Conservation (phyloP, 2,113 vertebrate species). For the Okapia johnstoni region DNA sequence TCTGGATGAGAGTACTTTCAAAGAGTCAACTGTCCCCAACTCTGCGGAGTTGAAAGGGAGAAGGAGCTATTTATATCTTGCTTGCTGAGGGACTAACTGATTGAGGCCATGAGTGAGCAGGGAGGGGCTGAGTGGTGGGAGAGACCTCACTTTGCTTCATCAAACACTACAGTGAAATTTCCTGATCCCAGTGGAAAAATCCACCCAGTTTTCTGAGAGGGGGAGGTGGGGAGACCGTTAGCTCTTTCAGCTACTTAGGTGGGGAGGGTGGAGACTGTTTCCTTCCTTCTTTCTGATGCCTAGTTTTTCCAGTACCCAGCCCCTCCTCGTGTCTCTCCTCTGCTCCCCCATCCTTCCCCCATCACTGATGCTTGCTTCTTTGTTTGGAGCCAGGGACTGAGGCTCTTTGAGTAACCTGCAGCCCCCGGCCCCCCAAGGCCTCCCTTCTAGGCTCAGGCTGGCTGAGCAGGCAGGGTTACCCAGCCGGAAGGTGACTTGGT, state of each 20-base stretch:
- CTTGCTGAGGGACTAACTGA: neutral
- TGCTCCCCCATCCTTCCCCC: neutral
- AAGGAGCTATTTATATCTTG: neutral
- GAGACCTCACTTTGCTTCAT: neutral
- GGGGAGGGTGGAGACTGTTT: rapidly evolving
- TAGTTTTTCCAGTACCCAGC: neutral
- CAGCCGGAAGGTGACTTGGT: neutral
- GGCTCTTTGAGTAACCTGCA: neutral
- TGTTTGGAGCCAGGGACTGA: neutral
- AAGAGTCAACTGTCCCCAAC: neutral
- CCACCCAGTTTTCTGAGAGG: neutral
- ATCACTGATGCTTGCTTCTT: rapidly evolving
- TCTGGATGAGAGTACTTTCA: neutral
- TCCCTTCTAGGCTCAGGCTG: neutral
- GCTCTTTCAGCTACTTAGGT: neutral
- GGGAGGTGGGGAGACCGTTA: neutral
- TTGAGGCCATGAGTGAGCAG: neutral
- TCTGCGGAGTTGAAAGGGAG: neutral
- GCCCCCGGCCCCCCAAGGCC: neutral
- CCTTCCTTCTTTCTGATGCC: neutral
- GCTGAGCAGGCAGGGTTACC: neutral
- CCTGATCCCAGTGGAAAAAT: neutral
- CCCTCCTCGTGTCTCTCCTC: neutral
- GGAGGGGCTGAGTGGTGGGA: neutral
- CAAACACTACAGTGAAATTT: neutral